Conservation (phyloP, 2,888 invertebrate genomes). For the Tenodera sinensis region DNA sequence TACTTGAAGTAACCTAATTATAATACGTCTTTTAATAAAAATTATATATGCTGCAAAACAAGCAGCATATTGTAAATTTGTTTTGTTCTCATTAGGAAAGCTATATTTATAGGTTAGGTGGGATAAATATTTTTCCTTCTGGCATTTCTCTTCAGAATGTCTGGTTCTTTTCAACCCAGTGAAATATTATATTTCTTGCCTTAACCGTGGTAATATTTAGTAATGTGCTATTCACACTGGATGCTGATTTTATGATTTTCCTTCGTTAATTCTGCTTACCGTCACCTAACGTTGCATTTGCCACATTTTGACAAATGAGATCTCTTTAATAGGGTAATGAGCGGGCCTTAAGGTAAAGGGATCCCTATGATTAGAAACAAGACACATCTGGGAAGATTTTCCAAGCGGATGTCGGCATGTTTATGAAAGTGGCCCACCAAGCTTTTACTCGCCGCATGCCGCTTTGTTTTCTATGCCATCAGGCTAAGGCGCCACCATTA, state of each 20-base stretch:
- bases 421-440: background rate
- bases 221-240: no score
- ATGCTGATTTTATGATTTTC: background rate
- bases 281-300: background rate
- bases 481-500: slow-evolving; percentile 26
- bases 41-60: no score
- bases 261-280: background rate
- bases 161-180: no score
- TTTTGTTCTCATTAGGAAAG: no score
- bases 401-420: background rate
- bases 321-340: background rate
- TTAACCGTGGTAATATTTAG: no score
- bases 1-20: no score
- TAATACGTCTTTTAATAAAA: no score
- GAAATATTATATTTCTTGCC: no score
- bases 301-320: background rate
- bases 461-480: slow-evolving; percentile 7
- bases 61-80: no score
- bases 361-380: background rate
- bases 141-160: no score
- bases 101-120: no score
- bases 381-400: background rate
- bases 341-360: background rate
- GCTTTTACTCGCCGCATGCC: background rate
- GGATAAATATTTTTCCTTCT: no score